Base-by-base conservation (phyloP, 2,113 vertebrate genomes). In the Ophthalmolycus amberensis region DNA sequence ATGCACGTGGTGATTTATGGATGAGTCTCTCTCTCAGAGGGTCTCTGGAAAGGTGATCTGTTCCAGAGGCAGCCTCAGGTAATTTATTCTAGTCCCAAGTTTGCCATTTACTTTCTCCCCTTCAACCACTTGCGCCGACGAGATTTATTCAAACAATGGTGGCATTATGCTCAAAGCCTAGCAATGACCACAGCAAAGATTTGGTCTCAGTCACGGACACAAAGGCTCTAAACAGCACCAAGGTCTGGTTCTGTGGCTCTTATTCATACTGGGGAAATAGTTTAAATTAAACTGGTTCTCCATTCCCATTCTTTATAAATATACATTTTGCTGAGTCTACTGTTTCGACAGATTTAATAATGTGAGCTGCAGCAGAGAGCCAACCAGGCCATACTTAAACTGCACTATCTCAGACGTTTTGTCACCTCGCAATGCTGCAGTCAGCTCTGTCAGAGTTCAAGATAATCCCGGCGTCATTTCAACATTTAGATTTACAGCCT, bases 61-160 rank as follows among this genome's bases (percentile, higher is more conserved):
- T 56, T 65, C 75, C 77, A 63, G 82, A 88, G 58, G 67, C 74
- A 86, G 83, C 73, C 69, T 76, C 86, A 88, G 81, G 87, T 94
- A 89, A 95, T 95, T 89, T 91, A 94, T 94, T 92, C 85, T 76
- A 52, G 79, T 91, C 70, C 83, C 82, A 82, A 79, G 69, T 84
- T 89, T 85, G 81, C 79, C 85, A 83, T 94, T 93, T 91, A 79
- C 87, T 86, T 82, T 79, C n/a, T 29, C 50, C 74, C 79, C 77
- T 60, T 77, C 63, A 79, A 69, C 77, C 64, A 79, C 74, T 91
- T 87, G 70, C 10, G 42, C 89, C 82, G 86, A 87, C 78, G 65
- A 77, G 67, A 88, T 91, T 86, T 88, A 87, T 92, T 91, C 77
- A 90, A 63, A 90, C 83, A 86, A 79, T 79, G 48, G 67, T 62